Percentiles rank a stretch among this genome's conserved stretches.
Evolutionary conservation across 2,113 vertebrate genomes (phyloP).

Genomic region (Anguilla japonica): DNA sequence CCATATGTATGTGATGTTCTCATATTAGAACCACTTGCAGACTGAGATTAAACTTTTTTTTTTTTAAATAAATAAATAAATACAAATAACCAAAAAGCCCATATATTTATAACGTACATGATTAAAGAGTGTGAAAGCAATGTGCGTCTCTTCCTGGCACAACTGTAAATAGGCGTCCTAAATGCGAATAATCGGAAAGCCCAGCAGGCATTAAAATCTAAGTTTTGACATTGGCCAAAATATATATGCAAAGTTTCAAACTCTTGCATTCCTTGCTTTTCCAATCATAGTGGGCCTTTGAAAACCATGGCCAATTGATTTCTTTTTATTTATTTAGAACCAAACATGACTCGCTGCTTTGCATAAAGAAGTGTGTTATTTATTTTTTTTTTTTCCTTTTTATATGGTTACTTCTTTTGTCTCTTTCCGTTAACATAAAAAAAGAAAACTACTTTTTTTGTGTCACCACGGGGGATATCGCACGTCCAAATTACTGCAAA

Average conservation of each 20-base stretch:
- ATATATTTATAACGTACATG: too few species aligned
- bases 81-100: too few species aligned
- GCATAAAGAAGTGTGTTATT: background rate
- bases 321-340: background rate
- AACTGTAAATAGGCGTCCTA: too few species aligned
- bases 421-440: background rate
- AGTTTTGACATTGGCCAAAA: too few species aligned
- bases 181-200: too few species aligned
- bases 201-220: too few species aligned
- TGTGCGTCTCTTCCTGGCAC: too few species aligned
- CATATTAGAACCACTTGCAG: too few species aligned
- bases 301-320: background rate
- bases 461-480: conserved; percentile 8
- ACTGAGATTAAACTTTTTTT: too few species aligned
- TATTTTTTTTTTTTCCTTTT: background rate
- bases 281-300: background rate
- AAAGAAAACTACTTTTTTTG: background rate
- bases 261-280: background rate
- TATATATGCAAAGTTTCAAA: background rate
- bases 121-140: too few species aligned
- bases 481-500: conserved; percentile 18
- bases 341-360: background rate
- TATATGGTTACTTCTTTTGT: background rate
- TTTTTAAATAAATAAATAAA: too few species aligned
- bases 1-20: too few species aligned